Percentiles rank a stretch among this genome's conserved stretches.
phyloP scores from a whole-genome alignment of 2,797 vertebrate genomes.

The Sternarchorhynchus goeldii region DNA sequence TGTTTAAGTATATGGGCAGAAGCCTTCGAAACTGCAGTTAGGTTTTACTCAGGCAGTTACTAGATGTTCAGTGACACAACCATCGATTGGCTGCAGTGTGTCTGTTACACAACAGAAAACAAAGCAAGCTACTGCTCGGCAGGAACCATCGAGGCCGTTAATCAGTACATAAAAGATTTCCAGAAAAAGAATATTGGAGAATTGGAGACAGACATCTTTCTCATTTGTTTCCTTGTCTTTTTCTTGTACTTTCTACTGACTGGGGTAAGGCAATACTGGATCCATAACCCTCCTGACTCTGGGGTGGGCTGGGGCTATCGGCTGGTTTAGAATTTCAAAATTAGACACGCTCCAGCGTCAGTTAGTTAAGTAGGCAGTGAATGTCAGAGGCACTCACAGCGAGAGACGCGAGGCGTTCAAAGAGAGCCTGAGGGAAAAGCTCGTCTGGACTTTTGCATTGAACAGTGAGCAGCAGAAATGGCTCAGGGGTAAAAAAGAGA shows the following conservation, averaged over 20 bases:
- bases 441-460: neutral
- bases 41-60: conserved; percentile 12
- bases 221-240: neutral
- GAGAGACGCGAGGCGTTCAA: too few relatives aligned
- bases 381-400: too few relatives aligned
- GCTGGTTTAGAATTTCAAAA: conserved; percentile 13
- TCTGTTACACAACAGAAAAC: neutral
- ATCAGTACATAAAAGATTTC: too few relatives aligned
- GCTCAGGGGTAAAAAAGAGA: neutral
- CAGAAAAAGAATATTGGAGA: too few relatives aligned
- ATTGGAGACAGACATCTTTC: too few relatives aligned
- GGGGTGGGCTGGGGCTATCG: conserved; percentile 1
- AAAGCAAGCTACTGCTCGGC: neutral
- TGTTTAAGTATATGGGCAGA: neutral
- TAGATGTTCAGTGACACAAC: neutral
- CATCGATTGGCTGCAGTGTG: conserved; percentile 20
- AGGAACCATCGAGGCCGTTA: neutral
- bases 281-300: neutral
- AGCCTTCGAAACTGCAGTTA: neutral
- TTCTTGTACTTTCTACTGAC: neutral
- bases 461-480: neutral
- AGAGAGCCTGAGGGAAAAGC: neutral
- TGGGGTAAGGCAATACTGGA: neutral
- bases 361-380: too few relatives aligned
- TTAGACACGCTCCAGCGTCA: neutral